Base-by-base conservation (phyloP, 1,140 invertebrate genomes). In the Ptiloglossa arizonensis region DNA sequence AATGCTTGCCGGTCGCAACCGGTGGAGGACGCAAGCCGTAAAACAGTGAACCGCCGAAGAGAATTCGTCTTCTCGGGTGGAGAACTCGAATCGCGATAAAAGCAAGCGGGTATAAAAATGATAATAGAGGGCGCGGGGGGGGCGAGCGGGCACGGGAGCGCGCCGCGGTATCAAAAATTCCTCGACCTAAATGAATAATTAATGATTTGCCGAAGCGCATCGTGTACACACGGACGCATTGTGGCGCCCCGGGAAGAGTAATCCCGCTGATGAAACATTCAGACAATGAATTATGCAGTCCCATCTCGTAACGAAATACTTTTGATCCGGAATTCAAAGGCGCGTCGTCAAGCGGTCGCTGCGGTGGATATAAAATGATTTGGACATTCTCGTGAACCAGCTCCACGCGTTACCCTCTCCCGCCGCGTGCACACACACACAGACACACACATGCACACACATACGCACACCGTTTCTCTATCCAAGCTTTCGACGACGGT, bases 221-320 rank as follows among this genome's bases (percentile, higher is more conserved):
- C 50, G 11, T 44, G 29, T 59, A 38, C 22, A 29, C 22, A 48
- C 48, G 44, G 29, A 1, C 29, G n/a, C 54, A 69, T 59, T 76
- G 66, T 60, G 66, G 66, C 29, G 29, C 0, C 29, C 0, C 11
- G 19, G 66, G 46, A 69, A 38, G 29, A 60, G 54, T 76, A 69
- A 76, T 69, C 44, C 32, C 54, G 32, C 38, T 69, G 73, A 76
- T 76, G 64, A 76, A 76, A 69, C 64, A 76, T 76, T 76, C 73
- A 76, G 64, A 59, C 64, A 76, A 76, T 69, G 73, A 69, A 76
- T 76, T 76, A 76, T 76, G 64, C 64, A 76, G 64, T 29, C 46
- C 54, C 72, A 75, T 75, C 63, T 32, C 41, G 54, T 76, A 76
- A 76, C 73, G 73, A 76, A 76, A 76, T 76, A 76, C 73, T 69